A percentile compares a stretch with the other conserved stretches of the same genome.
These are phyloP conservation scores for Chrysemys picta DNA, from an alignment of 2,113 vertebrate genomes.

Conservation along the genomic window DNA sequence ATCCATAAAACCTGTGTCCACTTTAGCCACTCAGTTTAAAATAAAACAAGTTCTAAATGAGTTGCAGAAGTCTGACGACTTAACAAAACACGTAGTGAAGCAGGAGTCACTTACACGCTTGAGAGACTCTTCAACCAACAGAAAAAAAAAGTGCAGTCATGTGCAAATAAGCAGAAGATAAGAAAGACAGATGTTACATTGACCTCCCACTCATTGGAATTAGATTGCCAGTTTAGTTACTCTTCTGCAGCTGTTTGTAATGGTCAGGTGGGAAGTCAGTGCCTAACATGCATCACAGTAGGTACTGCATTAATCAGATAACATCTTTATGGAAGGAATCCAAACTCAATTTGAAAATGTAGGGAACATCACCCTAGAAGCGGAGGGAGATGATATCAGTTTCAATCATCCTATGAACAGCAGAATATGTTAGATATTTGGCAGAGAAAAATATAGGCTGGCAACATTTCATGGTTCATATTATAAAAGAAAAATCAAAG, in stretches of 20 bases:
- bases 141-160: slow-evolving; percentile 13
- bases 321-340: slow-evolving; percentile 50
- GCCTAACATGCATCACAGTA: slow-evolving; percentile 15
- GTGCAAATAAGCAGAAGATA: slow-evolving; percentile 48
- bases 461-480: slow-evolving; percentile 24
- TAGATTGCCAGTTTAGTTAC: neutral
- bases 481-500: slow-evolving; percentile 40
- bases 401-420: slow-evolving; percentile 48
- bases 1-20: slow-evolving; percentile 15
- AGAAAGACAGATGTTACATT: slow-evolving; percentile 51
- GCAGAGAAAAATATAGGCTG: slow-evolving; percentile 1
- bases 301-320: slow-evolving; percentile 63
- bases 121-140: slow-evolving; percentile 50
- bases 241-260: slow-evolving; percentile 47
- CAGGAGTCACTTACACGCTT: slow-evolving; percentile 50
- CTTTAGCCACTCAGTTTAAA: neutral
- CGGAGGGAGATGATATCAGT: slow-evolving; percentile 19
- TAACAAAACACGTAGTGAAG: slow-evolving; percentile 40
- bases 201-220: slow-evolving; percentile 33
- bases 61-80: slow-evolving; percentile 40
- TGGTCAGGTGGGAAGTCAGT: slow-evolving; percentile 42
- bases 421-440: slow-evolving; percentile 26
- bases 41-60: slow-evolving; percentile 38
- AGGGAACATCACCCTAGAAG: neutral
- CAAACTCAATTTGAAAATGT: slow-evolving; percentile 38